Base-by-base conservation (phyloP, 1,140 invertebrate genomes). In the Brachystomella parvula region DNA sequence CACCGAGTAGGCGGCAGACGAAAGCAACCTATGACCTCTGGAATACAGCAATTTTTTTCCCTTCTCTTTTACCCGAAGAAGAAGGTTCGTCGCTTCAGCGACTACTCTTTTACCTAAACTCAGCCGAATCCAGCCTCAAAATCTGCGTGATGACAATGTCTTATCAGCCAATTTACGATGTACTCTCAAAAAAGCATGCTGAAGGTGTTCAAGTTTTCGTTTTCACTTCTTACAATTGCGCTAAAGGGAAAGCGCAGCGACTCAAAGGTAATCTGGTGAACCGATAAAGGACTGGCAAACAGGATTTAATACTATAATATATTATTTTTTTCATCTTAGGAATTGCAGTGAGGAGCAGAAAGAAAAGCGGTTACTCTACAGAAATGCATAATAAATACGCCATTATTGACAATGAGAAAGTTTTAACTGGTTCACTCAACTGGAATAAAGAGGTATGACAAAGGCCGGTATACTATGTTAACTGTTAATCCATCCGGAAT, bases 371-470 rank as follows among this genome's bases (percentile, higher is more conserved):
- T 6, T 53, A 53, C 24, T 53, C 49, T 24, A 53, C 49, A 6
- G 49, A 53, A n/a, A 71, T 71, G 70, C 70, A 71, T 58, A 47
- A 71, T 33, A 71, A 71, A 30, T 71, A 63, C 35, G 64, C 49
- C 6, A 66, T 71, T 3, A 66, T 71, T 61, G 70, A 71, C 30
- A 66, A 71, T 30, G 64, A 64, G 29, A 66, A 66, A 32, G 62
- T 71, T 3, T 19, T 71, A 17, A 68, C 67, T 21, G 70, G 70
- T 28, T 68, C 66, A 26, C 47, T 71, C 2, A 71, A 71, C 39
- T 71, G 70, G 70, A 71, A 15, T 24, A 26, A 6, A 53, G 21
- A 53, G 49, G 49, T 53, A 24, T 15, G 24, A 15, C 6, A 24
- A 15, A 6, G 21, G 24, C 6, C 24, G n/a, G 12, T 26, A 53